Base-by-base conservation (phyloP, 2,888 invertebrate species). In the Troilus luridus region DNA sequence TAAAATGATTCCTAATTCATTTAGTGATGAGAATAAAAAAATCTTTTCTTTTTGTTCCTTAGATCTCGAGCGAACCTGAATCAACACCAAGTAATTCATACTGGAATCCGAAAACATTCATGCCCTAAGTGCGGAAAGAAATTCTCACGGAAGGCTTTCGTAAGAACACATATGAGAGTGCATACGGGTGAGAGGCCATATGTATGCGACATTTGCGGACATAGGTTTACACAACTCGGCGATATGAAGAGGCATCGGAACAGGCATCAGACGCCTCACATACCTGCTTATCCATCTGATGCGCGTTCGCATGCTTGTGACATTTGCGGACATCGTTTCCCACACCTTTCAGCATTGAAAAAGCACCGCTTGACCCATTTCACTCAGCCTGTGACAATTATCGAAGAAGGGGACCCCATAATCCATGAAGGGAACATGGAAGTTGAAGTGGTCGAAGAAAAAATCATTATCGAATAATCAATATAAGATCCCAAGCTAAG, bases 131-230 rank as follows among this genome's bases (percentile, higher is more conserved):
- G 93, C 91, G 92, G 93, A 54, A 93, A 93, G 92, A 90, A 92
- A 64, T 93, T 93, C 91, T 93, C 93, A 24, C 92, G 93, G 0
- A 93, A 93, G 81, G 92, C 93, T 41, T 93, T 93, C 89, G 92
- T 93, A n/a, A 92, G 91, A 27, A 92, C 92, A 14, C 93, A 93
- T 77, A 92, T 93, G 92, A 88, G 93, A 59, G 92, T 92, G 19
- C 93, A 93, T 88, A 93, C 93, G 21, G 93, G 93, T 7, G 93
- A 93, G 81, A 91, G 93, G 54, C 93, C 93, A 0, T 93, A 91
- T 62, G 91, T 72, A 24, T 93, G 93, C 90, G 93, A 93, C 88
- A 91, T 93, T 21, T 93, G 93, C 88, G 92, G 92, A 10, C 92
- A 92, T 41, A 91, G 92, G 56, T 93, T 93, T 89, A 93, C 93